A percentile compares a stretch with the other conserved stretches of the same genome.
Evolutionary conservation across 2,888 invertebrate species (phyloP).

Genomic region (Pheosia tremula): DNA sequence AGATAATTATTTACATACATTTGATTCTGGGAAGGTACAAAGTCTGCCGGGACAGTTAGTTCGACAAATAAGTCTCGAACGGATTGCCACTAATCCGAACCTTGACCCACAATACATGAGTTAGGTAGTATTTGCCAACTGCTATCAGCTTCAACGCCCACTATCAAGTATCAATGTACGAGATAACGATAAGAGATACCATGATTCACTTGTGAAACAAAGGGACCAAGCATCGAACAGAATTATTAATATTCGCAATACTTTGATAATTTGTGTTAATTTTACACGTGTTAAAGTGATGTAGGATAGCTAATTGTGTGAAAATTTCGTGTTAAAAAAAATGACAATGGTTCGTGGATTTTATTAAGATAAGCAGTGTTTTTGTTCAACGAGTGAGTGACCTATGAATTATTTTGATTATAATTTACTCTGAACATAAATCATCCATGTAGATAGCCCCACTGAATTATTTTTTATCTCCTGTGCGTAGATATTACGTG

Average conservation of each 20-base stretch:
- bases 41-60: too few relatives aligned
- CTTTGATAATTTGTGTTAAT: not conserved
- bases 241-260: constrained; percentile 7
- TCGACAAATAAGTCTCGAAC: constrained; percentile 12
- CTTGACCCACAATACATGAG: constrained; percentile 54
- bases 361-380: too few relatives aligned
- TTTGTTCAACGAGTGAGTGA: too few relatives aligned
- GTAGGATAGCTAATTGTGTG: not conserved
- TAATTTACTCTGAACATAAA: too few relatives aligned
- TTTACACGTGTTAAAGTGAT: not conserved
- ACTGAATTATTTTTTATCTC: too few relatives aligned
- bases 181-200: constrained; percentile 46
- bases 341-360: too few relatives aligned
- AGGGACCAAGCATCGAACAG: constrained; percentile 15
- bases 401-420: too few relatives aligned
- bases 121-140: constrained; percentile 43
- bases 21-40: too few relatives aligned
- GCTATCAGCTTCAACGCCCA: constrained; percentile 59
- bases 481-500: too few relatives aligned
- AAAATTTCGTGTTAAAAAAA: not conserved
- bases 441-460: too few relatives aligned
- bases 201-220: constrained; percentile 49
- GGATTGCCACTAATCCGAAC: constrained; percentile 29
- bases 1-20: too few relatives aligned
- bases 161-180: constrained; percentile 56